Percentiles rank a stretch among this genome's conserved stretches.
These are phyloP conservation scores for Callipepla californica DNA, from an alignment of 2,113 vertebrate species.

Conservation along the genomic window DNA sequence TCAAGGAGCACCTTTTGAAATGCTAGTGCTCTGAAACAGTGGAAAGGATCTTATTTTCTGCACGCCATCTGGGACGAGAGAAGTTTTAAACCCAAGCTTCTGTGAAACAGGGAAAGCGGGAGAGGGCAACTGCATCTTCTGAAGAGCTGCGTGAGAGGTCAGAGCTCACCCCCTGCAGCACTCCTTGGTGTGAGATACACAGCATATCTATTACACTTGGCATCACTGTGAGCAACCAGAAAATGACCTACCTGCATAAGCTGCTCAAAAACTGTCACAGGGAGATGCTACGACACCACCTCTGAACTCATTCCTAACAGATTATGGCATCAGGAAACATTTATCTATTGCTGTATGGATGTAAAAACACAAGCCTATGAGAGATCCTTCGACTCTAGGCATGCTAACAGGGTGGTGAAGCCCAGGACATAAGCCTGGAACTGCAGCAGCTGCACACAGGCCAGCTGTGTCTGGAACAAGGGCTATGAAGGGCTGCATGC, in stretches of 20 bases:
- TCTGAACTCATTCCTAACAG: not conserved
- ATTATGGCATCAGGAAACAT: accelerated
- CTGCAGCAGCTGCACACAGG: not conserved
- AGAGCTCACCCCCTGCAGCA: accelerated
- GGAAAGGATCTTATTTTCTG: not conserved
- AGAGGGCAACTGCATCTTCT: not conserved
- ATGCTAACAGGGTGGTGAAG: accelerated
- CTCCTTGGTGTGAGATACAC: not conserved
- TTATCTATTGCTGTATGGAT: not conserved
- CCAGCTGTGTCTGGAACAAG: not conserved
- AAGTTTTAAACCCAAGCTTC: not conserved
- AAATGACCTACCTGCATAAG: not conserved
- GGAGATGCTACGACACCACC: not conserved
- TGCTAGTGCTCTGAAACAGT: not conserved
- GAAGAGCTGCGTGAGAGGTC: not conserved
- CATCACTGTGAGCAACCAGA: not conserved
- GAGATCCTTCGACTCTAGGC: not conserved
- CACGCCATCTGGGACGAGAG: not conserved
- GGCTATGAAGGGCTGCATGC: accelerated
- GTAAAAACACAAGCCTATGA: not conserved
- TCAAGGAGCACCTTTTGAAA: not conserved
- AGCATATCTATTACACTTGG: not conserved
- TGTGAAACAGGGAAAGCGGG: accelerated
- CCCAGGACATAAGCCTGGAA: not conserved
- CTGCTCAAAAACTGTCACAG: not conserved